A percentile compares a stretch with the other conserved stretches of the same genome.
These are phyloP conservation scores for Clarias batrachus DNA, from an alignment of 2,113 vertebrate species.

Conservation along the genomic window DNA sequence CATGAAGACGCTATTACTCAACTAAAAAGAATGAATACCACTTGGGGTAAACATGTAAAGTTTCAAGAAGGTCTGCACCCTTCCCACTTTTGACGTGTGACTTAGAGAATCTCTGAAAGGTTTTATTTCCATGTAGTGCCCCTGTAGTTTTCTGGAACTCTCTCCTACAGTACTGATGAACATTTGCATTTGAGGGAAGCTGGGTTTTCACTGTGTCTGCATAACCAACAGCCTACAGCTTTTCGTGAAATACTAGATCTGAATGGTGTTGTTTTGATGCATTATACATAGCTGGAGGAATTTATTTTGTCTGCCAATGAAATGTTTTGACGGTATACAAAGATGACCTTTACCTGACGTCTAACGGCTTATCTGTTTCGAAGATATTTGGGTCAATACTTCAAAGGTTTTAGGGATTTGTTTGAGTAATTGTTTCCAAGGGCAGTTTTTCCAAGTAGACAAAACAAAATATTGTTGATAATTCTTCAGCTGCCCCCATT, in stretches of 20 bases:
- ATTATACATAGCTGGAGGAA: neutral
- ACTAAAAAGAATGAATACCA: conserved; percentile 5
- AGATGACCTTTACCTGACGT: neutral
- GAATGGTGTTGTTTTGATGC: neutral
- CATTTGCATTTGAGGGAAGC: neutral
- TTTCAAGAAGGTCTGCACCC: conserved; percentile 32
- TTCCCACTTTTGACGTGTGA: conserved; percentile 4
- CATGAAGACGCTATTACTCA: neutral
- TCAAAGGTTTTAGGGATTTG: neutral
- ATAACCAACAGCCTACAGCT: neutral
- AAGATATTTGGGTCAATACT: neutral
- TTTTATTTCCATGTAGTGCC: neutral
- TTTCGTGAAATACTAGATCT: too few species aligned
- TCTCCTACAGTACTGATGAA: neutral
- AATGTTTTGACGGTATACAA: neutral
- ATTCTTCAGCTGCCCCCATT: too few species aligned
- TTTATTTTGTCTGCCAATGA: neutral
- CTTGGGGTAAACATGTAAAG: neutral
- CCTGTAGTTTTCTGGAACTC: neutral
- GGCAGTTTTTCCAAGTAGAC: neutral
- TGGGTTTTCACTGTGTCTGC: neutral
- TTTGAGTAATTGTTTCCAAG: neutral
- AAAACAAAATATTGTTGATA: neutral
- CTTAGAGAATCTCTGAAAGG: neutral
- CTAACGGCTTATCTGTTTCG: too few species aligned